A percentile compares a stretch with the other conserved stretches of the same genome.
These are phyloP conservation scores for Acipenser ruthenus DNA, from an alignment of 2,797 vertebrate genomes.

Conservation along the genomic window DNA sequence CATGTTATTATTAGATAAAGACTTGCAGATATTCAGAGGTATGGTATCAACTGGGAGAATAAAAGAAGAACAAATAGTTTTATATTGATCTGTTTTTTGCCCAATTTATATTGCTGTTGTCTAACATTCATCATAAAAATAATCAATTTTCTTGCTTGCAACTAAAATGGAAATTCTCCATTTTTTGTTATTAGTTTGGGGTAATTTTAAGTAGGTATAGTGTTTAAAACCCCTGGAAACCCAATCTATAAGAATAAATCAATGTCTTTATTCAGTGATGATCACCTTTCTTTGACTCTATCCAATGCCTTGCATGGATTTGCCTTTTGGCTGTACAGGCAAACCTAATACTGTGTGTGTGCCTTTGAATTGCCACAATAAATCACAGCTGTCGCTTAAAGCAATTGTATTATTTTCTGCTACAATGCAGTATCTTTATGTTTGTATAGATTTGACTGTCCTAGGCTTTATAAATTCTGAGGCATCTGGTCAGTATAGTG, in stretches of 20 bases:
- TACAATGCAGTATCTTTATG: constrained; percentile 46
- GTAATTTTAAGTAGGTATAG: too few relatives aligned
- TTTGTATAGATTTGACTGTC: too few relatives aligned
- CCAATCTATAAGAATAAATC: neutral
- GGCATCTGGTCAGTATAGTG: too few relatives aligned
- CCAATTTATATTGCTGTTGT: constrained; percentile 5
- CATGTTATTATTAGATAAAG: constrained; percentile 7
- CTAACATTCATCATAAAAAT: constrained; percentile 6
- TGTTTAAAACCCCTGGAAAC: too few relatives aligned
- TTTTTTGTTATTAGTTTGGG: too few relatives aligned
- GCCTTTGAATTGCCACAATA: constrained; percentile 62
- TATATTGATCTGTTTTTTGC: constrained; percentile 12
- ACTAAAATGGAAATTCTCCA: too few relatives aligned
- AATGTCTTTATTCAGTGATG: neutral
- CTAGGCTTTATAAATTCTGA: too few relatives aligned
- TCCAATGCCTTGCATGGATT: neutral
- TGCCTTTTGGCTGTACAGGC: constrained; percentile 52
- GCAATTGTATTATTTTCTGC: constrained; percentile 52
- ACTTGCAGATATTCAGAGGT: neutral
- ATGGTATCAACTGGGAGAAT: neutral
- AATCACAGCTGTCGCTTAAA: constrained; percentile 60
- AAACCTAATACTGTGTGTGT: constrained; percentile 43
- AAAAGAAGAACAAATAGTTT: neutral
- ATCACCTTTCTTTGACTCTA: constrained; percentile 2
- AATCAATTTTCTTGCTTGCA: too few relatives aligned